phyloP scores from a whole-genome alignment of 2,888 invertebrate species.

The Habrosyne pyritoides region DNA sequence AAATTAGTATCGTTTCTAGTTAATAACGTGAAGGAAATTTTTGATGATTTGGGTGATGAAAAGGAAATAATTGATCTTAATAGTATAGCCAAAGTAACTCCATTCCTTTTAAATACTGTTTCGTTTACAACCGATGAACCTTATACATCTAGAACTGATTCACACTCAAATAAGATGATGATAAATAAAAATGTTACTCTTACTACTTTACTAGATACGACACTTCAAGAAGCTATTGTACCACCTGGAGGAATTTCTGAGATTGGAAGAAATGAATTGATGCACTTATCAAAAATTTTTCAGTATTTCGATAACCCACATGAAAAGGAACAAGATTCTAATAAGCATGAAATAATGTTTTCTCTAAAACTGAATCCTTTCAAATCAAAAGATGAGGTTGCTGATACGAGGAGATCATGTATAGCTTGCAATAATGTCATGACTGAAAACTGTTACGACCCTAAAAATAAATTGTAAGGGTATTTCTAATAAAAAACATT shows the following conservation, averaged over 20 bases:
- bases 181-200: constrained; percentile 37
- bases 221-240: constrained; percentile 20
- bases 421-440: constrained; percentile 61
- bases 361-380: constrained; percentile 14
- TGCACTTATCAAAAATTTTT: constrained; percentile 35
- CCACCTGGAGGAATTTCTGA: constrained; percentile 20
- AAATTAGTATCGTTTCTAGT: constrained; percentile 59
- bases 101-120: constrained; percentile 16
- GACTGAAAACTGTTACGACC: constrained; percentile 52
- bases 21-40: constrained; percentile 61
- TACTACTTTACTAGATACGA: constrained; percentile 33
- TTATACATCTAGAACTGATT: constrained; percentile 23
- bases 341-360: not conserved
- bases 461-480: constrained; percentile 61
- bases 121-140: constrained; percentile 19
- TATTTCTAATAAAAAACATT: too few species aligned
- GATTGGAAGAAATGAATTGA: constrained; percentile 26
- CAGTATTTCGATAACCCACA: constrained; percentile 34
- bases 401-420: constrained; percentile 47
- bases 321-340: constrained; percentile 18
- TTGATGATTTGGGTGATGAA: constrained; percentile 39
- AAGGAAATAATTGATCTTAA: constrained; percentile 19
- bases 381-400: constrained; percentile 14
- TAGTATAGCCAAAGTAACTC: constrained; percentile 15
- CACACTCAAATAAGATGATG: constrained; percentile 23